Evolutionary conservation across 1,140 invertebrate genomes (phyloP).

Genomic region (Caenorhabditis inopinata): DNA sequence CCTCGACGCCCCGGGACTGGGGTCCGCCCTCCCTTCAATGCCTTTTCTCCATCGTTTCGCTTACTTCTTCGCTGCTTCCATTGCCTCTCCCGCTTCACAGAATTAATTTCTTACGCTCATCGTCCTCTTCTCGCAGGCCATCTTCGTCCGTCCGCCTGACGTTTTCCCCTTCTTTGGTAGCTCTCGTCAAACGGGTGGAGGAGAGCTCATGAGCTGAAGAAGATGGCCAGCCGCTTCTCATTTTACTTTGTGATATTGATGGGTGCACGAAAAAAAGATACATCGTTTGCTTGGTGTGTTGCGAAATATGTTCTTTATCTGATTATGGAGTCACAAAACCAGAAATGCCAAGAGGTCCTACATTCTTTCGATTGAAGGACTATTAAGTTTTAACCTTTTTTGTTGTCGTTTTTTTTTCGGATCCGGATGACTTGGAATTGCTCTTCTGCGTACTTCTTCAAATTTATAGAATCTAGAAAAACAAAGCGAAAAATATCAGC

Average conservation of each 20-base stretch:
- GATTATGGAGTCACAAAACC: not conserved
- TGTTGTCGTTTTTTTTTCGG: not conserved
- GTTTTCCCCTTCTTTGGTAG: constrained; percentile 5
- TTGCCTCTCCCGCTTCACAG: constrained; percentile 29
- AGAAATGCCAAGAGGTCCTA: not conserved
- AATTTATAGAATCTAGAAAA: too few species aligned
- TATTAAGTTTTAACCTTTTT: not conserved
- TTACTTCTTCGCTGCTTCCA: constrained; percentile 12
- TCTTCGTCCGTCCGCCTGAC: not conserved
- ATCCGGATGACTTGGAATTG: too few species aligned
- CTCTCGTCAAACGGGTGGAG: constrained; percentile 1
- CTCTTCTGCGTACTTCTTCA: too few species aligned
- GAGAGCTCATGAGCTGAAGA: constrained; percentile 6
- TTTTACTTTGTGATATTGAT: constrained; percentile 21
- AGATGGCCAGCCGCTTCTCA: not conserved
- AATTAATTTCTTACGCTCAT: constrained; percentile 33
- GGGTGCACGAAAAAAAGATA: not conserved
- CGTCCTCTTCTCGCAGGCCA: constrained; percentile 17
- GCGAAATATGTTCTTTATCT: constrained; percentile 26
- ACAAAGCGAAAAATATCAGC: too few species aligned
- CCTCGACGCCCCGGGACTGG: not conserved
- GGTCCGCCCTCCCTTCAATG: not conserved
- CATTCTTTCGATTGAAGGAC: not conserved
- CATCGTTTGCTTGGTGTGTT: not conserved
- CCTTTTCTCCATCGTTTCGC: constrained; percentile 4